Evolutionary conservation across 1,140 invertebrate genomes (phyloP), one percentile per base, ranked within the genome.

Genomic region (Rhagoletis pomonella): DNA sequence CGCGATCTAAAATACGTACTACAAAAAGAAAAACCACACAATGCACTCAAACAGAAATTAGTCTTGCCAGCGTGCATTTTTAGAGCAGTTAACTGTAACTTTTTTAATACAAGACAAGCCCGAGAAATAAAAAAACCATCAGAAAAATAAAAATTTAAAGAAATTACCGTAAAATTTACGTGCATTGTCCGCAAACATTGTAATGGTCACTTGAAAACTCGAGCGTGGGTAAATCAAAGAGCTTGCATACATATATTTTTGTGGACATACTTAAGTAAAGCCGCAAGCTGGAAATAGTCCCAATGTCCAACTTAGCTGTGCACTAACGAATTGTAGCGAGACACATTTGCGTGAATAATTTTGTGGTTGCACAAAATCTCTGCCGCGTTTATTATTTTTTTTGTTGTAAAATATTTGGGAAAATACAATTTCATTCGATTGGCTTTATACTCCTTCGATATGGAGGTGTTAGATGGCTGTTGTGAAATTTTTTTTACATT

Each of bases 81-180:
- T 62, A 62, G n/a, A 62, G 1, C n/a, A 62, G 60, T 62, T 62
- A 62, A 62, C 60, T 62, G 60, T n/a, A 62, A 1, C 9, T n/a
- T 62, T 55, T 55, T 55, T 55, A 17, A 62, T 14, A 62, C 60
- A 62, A 62, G 17, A 14, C 60, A 17, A 1, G 17, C 4, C n/a
- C 12, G n/a, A 62, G 17, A 62, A 62, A 14, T 4, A 62, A 62
- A 62, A 14, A n/a, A 14, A 62, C 9, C 7, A 62, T 55, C 60
- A 62, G 60, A 14, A 62, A 62, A 55, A 5, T 3, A 7, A 4
- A 62, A 14, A 4, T 62, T 62, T 1, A n/a, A 73, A 73, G 42
- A 73, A 73, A 73, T 50, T 73, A 73, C 69, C 69, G 69, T 73
- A 47, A 73, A 73, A 73, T 73, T 42, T n/a, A 81, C 14, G 47